Evolutionary conservation across 2,797 vertebrate genomes (phyloP), one percentile per base, ranked within the genome.

Genomic region (Aphelocoma californica): DNA sequence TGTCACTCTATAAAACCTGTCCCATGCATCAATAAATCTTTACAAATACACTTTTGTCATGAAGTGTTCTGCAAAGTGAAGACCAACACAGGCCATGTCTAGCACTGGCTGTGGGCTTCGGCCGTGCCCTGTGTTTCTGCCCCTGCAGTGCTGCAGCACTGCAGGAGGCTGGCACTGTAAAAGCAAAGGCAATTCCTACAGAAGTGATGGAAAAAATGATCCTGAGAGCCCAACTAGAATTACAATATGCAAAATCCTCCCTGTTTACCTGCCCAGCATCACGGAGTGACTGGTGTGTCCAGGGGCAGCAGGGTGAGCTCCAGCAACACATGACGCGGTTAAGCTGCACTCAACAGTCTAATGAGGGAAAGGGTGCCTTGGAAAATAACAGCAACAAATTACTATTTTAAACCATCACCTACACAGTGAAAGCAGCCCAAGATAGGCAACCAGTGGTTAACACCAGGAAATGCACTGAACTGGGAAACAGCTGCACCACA

Each of bases 241-340:
- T 12, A 23, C 8, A 45, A 29, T 5, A 26, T 6, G 19, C 44
- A 87, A 71, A 84, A 78, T 62, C 8, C 21, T 94, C 9, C 38
- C 61, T 5, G 3, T 70, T 50, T 42, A 62, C 40, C 40, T 87
- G 69, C 47, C 28, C 73, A 61, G 26, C 38, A 40, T 25, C 61
- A 29, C 0, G 0, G 2, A 26, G 36, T 9, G 13, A 28, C 36
- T 65, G 56, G 0, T 61, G 40, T 29, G 36, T 38, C 31, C 7
- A 1, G 17, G 7, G 51, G 25, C n/a, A 58, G 60, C 8, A 10
- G 10, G 40, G 12, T 29, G 56, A 90, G 31, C 45, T 69, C 72
- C 60, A 57, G 50, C 40, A 36, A 11, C 3, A 21, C 1, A 0
- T 0, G 0, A 34, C 4, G 2, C 0, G 0, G 25, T 50, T 24